phyloP scores from a whole-genome alignment of 2,797 vertebrate species.

The Channallabes apus region DNA sequence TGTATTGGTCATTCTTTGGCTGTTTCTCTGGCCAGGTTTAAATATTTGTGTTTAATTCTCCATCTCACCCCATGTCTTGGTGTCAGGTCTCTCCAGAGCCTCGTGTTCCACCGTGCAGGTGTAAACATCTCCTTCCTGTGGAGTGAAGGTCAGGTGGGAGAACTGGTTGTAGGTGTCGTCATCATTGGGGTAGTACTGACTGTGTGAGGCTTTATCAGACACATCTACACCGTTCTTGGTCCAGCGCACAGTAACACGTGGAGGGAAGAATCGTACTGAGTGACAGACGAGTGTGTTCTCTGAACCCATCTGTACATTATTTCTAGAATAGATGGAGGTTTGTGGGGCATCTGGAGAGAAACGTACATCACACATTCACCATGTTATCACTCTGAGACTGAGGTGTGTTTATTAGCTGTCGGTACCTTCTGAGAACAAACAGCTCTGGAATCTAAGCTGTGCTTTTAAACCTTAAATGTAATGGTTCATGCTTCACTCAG shows the following conservation, averaged over 20 bases:
- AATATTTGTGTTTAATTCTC: background rate
- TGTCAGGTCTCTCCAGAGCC: conserved; percentile 57
- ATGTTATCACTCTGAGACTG: too few species aligned
- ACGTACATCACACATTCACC: background rate
- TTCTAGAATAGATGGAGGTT: conserved; percentile 57
- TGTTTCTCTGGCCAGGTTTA: too few species aligned
- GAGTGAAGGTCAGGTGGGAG: conserved; percentile 73
- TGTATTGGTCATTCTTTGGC: too few species aligned
- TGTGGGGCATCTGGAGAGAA: conserved; percentile 56
- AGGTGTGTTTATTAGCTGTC: background rate
- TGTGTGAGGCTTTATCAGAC: conserved; percentile 49
- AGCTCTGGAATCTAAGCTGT: background rate
- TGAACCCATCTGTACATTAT: conserved; percentile 60
- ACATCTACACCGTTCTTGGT: conserved; percentile 52
- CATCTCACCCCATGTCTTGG: conserved; percentile 71
- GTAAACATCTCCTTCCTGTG: conserved; percentile 69
- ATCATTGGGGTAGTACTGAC: conserved; percentile 51
- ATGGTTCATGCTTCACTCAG: background rate
- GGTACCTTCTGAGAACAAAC: background rate
- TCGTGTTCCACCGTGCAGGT: conserved; percentile 70
- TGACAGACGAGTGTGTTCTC: conserved; percentile 76
- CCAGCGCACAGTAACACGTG: conserved; percentile 70
- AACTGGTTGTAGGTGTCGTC: conserved; percentile 70
- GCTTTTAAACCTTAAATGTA: background rate
- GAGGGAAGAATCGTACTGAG: conserved; percentile 74